Evolutionary conservation across 2,113 vertebrate genomes (phyloP).

Genomic region (Lucifuga dentata): DNA sequence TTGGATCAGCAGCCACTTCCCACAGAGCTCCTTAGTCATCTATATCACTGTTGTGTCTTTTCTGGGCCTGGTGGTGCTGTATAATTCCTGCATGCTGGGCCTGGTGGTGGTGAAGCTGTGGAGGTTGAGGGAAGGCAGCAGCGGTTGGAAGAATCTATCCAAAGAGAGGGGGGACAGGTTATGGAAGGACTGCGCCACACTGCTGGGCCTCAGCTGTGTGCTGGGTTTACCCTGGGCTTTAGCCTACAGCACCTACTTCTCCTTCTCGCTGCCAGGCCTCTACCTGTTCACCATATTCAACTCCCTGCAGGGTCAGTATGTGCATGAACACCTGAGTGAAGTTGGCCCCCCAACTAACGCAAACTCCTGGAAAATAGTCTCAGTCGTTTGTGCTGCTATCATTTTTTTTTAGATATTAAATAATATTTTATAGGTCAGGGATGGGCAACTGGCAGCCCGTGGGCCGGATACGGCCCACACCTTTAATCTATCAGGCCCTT

Average conservation of each 20-base stretch:
- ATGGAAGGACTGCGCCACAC: constrained; percentile 76
- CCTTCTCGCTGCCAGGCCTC: constrained; percentile 79
- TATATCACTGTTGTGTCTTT: constrained; percentile 85
- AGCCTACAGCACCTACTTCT: constrained; percentile 82
- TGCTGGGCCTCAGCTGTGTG: constrained; percentile 89
- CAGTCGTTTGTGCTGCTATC: no score
- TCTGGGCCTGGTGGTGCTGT: constrained; percentile 88
- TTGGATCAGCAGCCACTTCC: constrained; percentile 66
- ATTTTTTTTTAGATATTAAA: no score
- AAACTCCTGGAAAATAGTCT: no score
- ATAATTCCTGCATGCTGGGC: constrained; percentile 86
- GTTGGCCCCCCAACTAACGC: no score
- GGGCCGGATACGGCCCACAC: no score
- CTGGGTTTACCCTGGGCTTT: constrained; percentile 91
- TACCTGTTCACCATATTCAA: constrained; percentile 92
- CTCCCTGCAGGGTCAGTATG: constrained; percentile 90
- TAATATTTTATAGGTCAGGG: no score
- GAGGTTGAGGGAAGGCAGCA: constrained; percentile 52
- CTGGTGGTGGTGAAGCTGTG: constrained; percentile 85
- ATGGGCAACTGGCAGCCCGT: no score
- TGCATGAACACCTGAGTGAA: no score
- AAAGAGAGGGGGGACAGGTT: constrained; percentile 58
- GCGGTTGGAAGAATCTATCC: constrained; percentile 8
- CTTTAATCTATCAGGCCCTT: no score
- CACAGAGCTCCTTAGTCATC: constrained; percentile 62